A percentile compares a stretch with the other conserved stretches of the same genome.
These are phyloP conservation scores for Metellina segmentata DNA, from an alignment of 2,888 invertebrate genomes.

Conservation along the genomic window DNA sequence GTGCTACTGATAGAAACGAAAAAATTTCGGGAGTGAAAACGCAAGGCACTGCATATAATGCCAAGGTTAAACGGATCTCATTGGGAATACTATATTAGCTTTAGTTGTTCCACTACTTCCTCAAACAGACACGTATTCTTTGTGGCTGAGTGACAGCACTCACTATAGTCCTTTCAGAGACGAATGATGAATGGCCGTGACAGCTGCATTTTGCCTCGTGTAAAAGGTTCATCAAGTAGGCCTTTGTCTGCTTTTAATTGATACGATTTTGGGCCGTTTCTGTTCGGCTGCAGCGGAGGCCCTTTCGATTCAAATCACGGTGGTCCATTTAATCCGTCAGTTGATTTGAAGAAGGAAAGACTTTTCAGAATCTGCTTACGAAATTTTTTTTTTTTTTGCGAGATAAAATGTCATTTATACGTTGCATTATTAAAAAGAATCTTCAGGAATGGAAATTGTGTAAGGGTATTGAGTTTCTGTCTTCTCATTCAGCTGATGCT, in stretches of 20 bases:
- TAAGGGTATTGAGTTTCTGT: neutral
- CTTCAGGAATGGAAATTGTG: neutral
- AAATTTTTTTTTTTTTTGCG: neutral
- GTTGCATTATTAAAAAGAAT: neutral
- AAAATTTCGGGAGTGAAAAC: constrained; percentile 18
- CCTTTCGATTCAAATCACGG: constrained; percentile 33
- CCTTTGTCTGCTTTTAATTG: constrained; percentile 69
- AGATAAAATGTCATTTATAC: neutral
- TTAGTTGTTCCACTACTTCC: constrained; percentile 40
- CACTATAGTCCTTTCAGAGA: constrained; percentile 38
- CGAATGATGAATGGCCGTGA: constrained; percentile 67
- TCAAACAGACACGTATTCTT: constrained; percentile 58
- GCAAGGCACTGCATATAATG: constrained; percentile 45
- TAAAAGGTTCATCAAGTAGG: constrained; percentile 66
- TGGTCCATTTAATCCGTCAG: constrained; percentile 36
- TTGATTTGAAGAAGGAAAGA: neutral
- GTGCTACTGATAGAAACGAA: constrained; percentile 49
- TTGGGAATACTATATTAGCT: constrained; percentile 51
- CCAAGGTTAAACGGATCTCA: constrained; percentile 66
- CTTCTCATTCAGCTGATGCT: neutral
- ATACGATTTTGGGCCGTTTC: constrained; percentile 64
- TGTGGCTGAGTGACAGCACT: constrained; percentile 65
- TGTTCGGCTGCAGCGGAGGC: neutral
- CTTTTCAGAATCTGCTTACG: neutral
- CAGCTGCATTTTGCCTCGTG: constrained; percentile 70